A percentile compares a stretch with the other conserved stretches of the same genome.
Evolutionary conservation across 2,888 invertebrate genomes (phyloP).

Genomic region (Yponomeuta cagnagella): DNA sequence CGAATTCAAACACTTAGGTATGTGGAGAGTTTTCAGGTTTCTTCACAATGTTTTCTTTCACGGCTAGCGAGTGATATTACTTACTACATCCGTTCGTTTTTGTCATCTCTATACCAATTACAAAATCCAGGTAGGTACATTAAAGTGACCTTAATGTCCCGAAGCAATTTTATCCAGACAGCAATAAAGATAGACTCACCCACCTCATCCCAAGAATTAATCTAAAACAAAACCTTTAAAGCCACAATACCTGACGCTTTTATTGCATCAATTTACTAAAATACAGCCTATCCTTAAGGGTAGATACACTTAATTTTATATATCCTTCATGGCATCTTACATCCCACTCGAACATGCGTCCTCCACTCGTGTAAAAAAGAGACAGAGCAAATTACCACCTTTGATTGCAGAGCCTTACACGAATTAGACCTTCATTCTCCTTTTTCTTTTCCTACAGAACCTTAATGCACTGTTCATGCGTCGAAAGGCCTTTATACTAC

Average conservation of each 20-base stretch:
- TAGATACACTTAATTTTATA: slow-evolving; percentile 67
- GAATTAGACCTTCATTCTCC: slow-evolving; percentile 53
- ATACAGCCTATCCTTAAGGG: slow-evolving; percentile 59
- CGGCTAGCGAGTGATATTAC: too few species aligned
- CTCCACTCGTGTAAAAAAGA: slow-evolving; percentile 25
- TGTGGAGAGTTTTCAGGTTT: too few species aligned
- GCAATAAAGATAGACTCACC: neutral
- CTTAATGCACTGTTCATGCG: slow-evolving; percentile 70
- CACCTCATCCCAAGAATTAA: neutral
- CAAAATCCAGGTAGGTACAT: too few species aligned
- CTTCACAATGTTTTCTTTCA: too few species aligned
- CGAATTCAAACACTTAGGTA: too few species aligned
- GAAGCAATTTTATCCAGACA: neutral
- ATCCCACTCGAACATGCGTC: slow-evolving; percentile 31
- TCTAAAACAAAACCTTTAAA: slow-evolving; percentile 21
- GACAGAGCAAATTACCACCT: slow-evolving; percentile 61
- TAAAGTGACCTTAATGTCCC: too few species aligned
- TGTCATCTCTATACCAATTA: too few species aligned
- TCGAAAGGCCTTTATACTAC: slow-evolving; percentile 59
- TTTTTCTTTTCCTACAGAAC: slow-evolving; percentile 38
- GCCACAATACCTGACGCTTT: slow-evolving; percentile 66
- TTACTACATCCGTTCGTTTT: too few species aligned
- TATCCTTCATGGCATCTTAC: slow-evolving; percentile 48
- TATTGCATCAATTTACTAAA: slow-evolving; percentile 64
- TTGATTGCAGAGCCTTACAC: slow-evolving; percentile 71